These are phyloP conservation scores for Hydrochoerus hydrochaeris DNA, from an alignment of 2,113 vertebrate genomes.

Conservation along the genomic window DNA sequence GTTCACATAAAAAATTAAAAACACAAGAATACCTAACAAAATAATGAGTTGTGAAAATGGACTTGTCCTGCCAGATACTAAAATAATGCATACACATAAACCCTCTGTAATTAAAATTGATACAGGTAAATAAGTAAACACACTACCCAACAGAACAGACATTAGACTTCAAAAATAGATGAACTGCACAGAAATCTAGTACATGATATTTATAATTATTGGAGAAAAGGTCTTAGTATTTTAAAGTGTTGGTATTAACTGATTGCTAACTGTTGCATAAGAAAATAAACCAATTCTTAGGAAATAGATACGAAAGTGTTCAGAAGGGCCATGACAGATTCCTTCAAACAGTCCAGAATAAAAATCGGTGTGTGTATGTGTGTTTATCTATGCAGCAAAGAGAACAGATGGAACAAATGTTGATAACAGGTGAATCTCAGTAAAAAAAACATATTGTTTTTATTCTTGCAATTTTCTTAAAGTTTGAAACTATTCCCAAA, in stretches of 20 bases:
- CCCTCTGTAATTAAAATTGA: conserved; percentile 24
- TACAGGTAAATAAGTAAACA: background rate
- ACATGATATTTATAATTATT: conserved; percentile 2
- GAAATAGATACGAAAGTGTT: background rate
- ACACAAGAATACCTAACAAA: conserved; percentile 24
- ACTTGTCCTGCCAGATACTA: background rate
- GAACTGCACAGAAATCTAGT: background rate
- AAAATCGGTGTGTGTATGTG: background rate
- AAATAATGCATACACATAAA: background rate
- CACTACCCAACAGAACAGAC: background rate
- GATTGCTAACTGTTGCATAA: background rate
- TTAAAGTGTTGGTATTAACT: background rate
- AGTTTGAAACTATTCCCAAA: conserved; percentile 44
- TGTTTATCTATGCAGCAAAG: background rate
- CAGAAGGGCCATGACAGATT: background rate
- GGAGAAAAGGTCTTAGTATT: background rate
- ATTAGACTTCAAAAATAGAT: conserved; percentile 34
- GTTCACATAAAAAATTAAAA: background rate
- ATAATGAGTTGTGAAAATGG: background rate
- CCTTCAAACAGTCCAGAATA: background rate
- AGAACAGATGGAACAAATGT: background rate
- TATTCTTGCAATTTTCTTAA: background rate
- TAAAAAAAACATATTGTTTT: background rate
- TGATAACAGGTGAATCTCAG: background rate
- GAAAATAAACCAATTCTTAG: background rate